Evolutionary conservation across 1,140 invertebrate species (phyloP).

Genomic region (Zaprionus inermis): DNA sequence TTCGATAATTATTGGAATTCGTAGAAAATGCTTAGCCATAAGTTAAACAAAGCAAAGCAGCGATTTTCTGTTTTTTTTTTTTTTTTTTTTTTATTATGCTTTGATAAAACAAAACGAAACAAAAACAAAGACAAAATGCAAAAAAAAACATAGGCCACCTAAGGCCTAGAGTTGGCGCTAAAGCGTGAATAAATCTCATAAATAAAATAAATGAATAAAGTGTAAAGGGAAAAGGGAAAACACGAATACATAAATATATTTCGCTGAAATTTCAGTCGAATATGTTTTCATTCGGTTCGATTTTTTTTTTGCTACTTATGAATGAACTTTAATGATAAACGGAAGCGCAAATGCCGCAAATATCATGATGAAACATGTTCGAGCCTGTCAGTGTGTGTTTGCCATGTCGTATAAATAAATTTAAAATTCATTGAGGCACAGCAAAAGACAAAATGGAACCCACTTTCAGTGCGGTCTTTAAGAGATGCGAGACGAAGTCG

Average conservation of each 20-base stretch:
- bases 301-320: slow-evolving; percentile 41
- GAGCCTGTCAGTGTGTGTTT: slow-evolving; percentile 32
- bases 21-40: background rate
- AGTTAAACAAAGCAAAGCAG: background rate
- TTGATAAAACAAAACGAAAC: background rate
- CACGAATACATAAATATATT: background rate
- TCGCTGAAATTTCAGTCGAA: slow-evolving; percentile 19
- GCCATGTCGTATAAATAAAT: slow-evolving; percentile 66
- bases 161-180: background rate
- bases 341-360: slow-evolving; percentile 36
- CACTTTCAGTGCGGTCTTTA: slow-evolving; percentile 43
- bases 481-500: slow-evolving; percentile 28
- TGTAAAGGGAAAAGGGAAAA: background rate
- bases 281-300: slow-evolving; percentile 27
- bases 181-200: background rate
- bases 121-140: background rate
- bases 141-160: background rate
- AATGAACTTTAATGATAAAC: slow-evolving; percentile 42
- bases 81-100: background rate
- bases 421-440: slow-evolving; percentile 70
- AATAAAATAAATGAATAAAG: background rate
- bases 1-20: background rate
- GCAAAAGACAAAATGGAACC: slow-evolving; percentile 65
- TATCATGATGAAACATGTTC: slow-evolving; percentile 35
- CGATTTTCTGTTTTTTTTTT: background rate